Percentiles rank a stretch among this genome's conserved stretches.
Evolutionary conservation across 1,140 invertebrate genomes (phyloP).

Genomic region (Muscidifurax raptorellus): DNA sequence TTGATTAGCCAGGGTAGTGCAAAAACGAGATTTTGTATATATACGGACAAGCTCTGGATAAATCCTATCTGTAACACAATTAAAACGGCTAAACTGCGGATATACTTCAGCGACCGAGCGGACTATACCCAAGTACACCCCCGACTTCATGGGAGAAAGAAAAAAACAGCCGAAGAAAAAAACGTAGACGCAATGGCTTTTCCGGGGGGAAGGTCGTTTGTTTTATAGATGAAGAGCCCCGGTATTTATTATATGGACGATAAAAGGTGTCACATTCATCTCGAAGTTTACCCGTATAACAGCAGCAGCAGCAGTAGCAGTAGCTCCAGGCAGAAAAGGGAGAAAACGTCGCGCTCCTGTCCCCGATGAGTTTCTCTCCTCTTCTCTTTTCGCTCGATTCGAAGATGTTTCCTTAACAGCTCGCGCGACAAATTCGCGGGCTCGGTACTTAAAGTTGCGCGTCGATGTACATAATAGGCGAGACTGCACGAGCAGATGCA

Average conservation of each 20-base stretch:
- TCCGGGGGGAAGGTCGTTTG: conserved; percentile 60
- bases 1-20: too few relatives aligned
- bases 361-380: conserved; percentile 37
- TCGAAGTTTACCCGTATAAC: conserved; percentile 67
- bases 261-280: conserved; percentile 73
- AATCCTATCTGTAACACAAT: not conserved
- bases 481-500: not conserved
- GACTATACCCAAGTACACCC: not conserved
- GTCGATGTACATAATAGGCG: not conserved
- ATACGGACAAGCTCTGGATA: too few relatives aligned
- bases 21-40: too few relatives aligned
- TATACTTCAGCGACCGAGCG: not conserved
- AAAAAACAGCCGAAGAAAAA: conserved; percentile 15
- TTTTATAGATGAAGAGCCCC: conserved; percentile 69
- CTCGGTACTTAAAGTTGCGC: not conserved
- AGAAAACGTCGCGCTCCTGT: conserved; percentile 6
- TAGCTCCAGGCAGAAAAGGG: conserved; percentile 22
- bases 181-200: conserved; percentile 37
- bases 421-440: conserved; percentile 44
- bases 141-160: not conserved
- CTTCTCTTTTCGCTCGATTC: conserved; percentile 52
- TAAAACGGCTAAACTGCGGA: not conserved
- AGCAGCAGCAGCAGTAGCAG: not conserved
- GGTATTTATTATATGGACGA: conserved; percentile 71
- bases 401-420: conserved; percentile 64